Conservation (phyloP, 2,888 invertebrate species). For the Argynnis bischoffii region DNA sequence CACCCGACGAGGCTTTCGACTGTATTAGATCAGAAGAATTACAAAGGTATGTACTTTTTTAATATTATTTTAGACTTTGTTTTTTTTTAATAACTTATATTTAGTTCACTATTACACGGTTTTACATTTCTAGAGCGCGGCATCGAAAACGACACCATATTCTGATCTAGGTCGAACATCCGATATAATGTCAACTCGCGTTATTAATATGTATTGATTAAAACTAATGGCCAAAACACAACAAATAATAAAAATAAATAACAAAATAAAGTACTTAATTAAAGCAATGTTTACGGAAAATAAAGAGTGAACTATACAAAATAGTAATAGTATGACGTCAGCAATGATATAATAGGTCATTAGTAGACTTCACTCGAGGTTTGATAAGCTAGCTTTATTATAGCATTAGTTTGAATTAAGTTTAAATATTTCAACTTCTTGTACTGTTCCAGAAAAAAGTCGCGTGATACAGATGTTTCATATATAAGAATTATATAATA, state of each 20-base stretch:
- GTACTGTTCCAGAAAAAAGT: too few relatives aligned
- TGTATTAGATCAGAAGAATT: conserved; percentile 91
- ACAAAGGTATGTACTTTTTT: conserved; percentile 86
- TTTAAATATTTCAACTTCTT: too few relatives aligned
- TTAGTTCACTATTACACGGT: too few relatives aligned
- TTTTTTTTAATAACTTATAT: too few relatives aligned
- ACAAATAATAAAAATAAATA: not conserved
- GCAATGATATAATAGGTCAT: not conserved
- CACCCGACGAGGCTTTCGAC: conserved; percentile 66
- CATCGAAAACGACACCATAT: not conserved
- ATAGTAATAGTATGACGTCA: conserved; percentile 11
- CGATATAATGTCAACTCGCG: too few relatives aligned
- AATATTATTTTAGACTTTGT: not conserved
- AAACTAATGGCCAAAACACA: too few relatives aligned
- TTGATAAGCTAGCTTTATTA: conserved; percentile 5
- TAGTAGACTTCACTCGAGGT: conserved; percentile 4
- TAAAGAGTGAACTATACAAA: conserved; percentile 5
- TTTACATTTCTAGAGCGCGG: not conserved
- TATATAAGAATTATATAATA: conserved; percentile 4
- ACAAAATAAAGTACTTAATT: conserved; percentile 8
- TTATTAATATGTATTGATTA: not conserved
- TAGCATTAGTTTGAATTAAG: too few relatives aligned
- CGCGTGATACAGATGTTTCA: too few relatives aligned
- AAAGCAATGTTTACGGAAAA: conserved; percentile 12
- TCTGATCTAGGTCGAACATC: too few relatives aligned